Conservation (phyloP, 2,888 invertebrate genomes). For the Galeruca laticollis region DNA sequence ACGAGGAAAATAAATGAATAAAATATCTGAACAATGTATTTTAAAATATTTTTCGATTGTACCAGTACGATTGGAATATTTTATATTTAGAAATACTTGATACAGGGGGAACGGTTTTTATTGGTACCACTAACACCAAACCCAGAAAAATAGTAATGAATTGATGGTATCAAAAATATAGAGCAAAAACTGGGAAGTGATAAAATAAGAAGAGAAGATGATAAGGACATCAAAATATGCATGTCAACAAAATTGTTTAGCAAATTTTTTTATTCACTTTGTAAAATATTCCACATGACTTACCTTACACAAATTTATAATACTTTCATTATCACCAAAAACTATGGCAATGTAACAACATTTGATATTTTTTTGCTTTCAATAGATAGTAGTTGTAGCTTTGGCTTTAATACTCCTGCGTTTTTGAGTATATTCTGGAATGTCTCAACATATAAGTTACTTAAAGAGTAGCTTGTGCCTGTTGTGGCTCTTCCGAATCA, state of each 20-base stretch:
- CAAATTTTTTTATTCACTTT: background rate
- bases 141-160: no score
- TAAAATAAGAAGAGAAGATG: background rate
- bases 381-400: background rate
- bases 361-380: background rate
- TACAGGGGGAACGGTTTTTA: no score
- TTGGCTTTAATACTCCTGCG: slow-evolving; percentile 1
- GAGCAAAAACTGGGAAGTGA: background rate
- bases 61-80: no score
- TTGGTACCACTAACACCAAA: no score
- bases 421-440: background rate
- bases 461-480: slow-evolving; percentile 12
- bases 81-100: no score
- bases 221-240: background rate
- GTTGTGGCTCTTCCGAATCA: slow-evolving; percentile 15
- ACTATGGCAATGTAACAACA: background rate
- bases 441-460: background rate
- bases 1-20: no score
- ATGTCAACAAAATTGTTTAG: no score
- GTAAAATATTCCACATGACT: background rate
- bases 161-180: no score
- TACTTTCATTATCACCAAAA: background rate
- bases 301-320: background rate
- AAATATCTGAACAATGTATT: no score
- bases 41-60: no score